Evolutionary conservation across 2,113 vertebrate species (phyloP).

Genomic region (Beaufortia kweichowensis): DNA sequence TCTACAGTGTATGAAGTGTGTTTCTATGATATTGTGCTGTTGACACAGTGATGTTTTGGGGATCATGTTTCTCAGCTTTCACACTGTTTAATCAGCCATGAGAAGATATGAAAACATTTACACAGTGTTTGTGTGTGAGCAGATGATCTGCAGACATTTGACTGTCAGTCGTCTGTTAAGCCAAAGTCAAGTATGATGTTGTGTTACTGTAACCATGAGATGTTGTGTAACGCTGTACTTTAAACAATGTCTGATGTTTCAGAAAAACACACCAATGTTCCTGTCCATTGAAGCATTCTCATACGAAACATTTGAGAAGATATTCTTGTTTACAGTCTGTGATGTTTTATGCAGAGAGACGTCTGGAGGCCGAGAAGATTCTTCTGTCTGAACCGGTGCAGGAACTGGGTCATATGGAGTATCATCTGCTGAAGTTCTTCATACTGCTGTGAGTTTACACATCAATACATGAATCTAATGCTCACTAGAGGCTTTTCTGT

Average conservation of each 20-base stretch:
- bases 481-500: background rate
- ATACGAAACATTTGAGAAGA: too few relatives aligned
- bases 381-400: constrained; percentile 75
- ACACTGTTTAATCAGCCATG: background rate
- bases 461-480: background rate
- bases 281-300: too few relatives aligned
- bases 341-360: constrained; percentile 73
- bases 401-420: constrained; percentile 84
- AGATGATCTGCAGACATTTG: background rate
- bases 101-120: background rate
- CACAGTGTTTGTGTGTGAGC: background rate
- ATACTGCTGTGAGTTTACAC: constrained; percentile 83
- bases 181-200: background rate
- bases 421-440: constrained; percentile 90
- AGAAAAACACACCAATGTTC: too few relatives aligned
- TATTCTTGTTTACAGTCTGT: background rate
- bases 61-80: background rate
- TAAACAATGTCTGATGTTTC: too few relatives aligned
- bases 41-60: background rate
- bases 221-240: background rate
- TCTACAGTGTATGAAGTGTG: too few relatives aligned
- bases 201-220: background rate
- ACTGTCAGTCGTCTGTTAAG: background rate
- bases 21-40: background rate
- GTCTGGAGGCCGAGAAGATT: constrained; percentile 78